Evolutionary conservation across 2,888 invertebrate species (phyloP), one percentile per base, ranked within the genome.

Genomic region (Drosophila heteroneura): DNA sequence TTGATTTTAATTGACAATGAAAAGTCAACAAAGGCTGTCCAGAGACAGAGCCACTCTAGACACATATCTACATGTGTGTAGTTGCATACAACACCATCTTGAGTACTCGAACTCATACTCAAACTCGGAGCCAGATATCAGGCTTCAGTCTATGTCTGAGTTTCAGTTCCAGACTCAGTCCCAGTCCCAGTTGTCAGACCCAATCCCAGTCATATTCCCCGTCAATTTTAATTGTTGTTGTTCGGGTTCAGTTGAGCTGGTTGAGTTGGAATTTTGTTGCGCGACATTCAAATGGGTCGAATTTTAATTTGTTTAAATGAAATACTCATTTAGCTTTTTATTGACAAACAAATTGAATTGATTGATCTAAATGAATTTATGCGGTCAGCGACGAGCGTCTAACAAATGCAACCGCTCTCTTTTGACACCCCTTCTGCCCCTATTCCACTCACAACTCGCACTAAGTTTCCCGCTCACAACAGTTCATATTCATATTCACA

Each of bases 301-400:
- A 89, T 90, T 91, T 92, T 92, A 93, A 93, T 93, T 93, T 92
- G 89, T 91, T 92, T 93, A 92, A 93, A 92, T 93, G 91, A 92
- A 92, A 92, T 92, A 92, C 91, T 91, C 91, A 92, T 93, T 93
- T 92, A 91, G 90, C 85, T 89, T 92, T 92, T 93, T 93, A 93
- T 93, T 93, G 93, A 92, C 93, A 92, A 93, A 93, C 92, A 93
- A 93, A 93, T 93, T 93, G 93, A 93, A 93, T 93, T 93, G 93
- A 93, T 93, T 93, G 93, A 93, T 93, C 93, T 93, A 93, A 93
- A 93, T 93, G 93, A 93, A 93, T 93, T 93, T 93, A 93, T 93
- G 92, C 91, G 89, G 70, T 72, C 83, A 83, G 79, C 83, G 53
- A 44, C 71, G 70, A 77, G 56, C 74, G 51, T 73, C 84, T 76